Percentiles rank a stretch among this genome's conserved stretches.
phyloP scores from a whole-genome alignment of 2,888 invertebrate species.

The Pterostichus madidus region DNA sequence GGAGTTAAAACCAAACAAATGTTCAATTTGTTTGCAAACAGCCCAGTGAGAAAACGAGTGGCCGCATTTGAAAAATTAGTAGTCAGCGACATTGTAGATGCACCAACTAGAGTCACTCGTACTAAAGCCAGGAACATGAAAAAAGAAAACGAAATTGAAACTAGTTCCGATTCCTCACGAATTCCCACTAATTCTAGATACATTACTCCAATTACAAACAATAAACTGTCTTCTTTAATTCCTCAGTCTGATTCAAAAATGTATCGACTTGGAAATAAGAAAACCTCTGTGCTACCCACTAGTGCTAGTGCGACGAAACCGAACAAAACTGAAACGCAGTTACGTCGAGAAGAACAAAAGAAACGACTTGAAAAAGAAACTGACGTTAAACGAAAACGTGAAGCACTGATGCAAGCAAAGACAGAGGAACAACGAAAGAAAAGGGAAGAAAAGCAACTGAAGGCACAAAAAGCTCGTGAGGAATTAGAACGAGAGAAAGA shows the following conservation, averaged over 20 bases:
- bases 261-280: slow-evolving; percentile 63
- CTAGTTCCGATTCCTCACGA: background rate
- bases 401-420: slow-evolving; percentile 80
- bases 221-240: slow-evolving; percentile 50
- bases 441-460: slow-evolving; percentile 76
- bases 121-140: slow-evolving; percentile 74
- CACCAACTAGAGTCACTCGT: slow-evolving; percentile 74
- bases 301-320: slow-evolving; percentile 71
- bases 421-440: slow-evolving; percentile 80
- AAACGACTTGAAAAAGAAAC: slow-evolving; percentile 66
- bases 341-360: slow-evolving; percentile 70
- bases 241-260: slow-evolving; percentile 45
- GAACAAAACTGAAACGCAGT: slow-evolving; percentile 72
- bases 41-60: slow-evolving; percentile 81
- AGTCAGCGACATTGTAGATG: slow-evolving; percentile 68
- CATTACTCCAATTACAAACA: slow-evolving; percentile 43
- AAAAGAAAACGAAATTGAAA: slow-evolving; percentile 54
- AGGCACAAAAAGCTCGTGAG: slow-evolving; percentile 77
- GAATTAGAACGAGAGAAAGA: slow-evolving; percentile 78
- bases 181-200: slow-evolving; percentile 33
- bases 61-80: slow-evolving; percentile 80
- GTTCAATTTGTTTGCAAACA: slow-evolving; percentile 81
- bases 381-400: slow-evolving; percentile 81
- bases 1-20: slow-evolving; percentile 74
- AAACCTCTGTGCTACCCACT: slow-evolving; percentile 63